Conservation (phyloP, 1,140 invertebrate species). For the Halesus radiatus region DNA sequence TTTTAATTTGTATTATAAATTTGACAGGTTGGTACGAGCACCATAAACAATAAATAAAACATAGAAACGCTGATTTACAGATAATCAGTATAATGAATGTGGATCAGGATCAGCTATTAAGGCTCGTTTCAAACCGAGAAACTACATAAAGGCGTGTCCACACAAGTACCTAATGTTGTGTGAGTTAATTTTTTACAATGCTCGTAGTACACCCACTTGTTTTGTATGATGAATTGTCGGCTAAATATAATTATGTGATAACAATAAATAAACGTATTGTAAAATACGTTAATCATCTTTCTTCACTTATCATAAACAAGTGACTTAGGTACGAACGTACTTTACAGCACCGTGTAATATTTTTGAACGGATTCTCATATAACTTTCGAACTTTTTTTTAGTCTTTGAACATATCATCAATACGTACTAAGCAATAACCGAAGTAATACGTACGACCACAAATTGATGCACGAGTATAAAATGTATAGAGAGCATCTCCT, state of each 20-base stretch:
- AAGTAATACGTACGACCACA: no score
- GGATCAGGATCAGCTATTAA: background rate
- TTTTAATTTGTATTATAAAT: no score
- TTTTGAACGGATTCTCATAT: no score
- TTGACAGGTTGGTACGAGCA: background rate
- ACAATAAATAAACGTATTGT: background rate
- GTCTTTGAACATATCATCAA: no score
- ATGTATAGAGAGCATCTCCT: no score
- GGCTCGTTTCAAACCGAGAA: background rate
- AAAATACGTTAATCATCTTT: no score
- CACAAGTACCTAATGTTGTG: background rate
- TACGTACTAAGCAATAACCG: no score
- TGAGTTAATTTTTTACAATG: background rate
- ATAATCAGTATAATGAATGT: constrained; percentile 25
- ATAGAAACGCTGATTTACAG: constrained; percentile 1
- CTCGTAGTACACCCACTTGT: constrained; percentile 14
- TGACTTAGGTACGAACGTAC: no score
- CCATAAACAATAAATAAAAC: constrained; percentile 8
- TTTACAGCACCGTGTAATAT: no score
- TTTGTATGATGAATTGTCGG: background rate
- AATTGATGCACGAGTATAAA: no score
- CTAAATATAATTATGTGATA: constrained; percentile 6
- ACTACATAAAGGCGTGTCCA: constrained; percentile 33
- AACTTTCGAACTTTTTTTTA: no score
- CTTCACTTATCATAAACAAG: no score